Evolutionary conservation across 2,797 vertebrate genomes (phyloP).

Genomic region (Hydrocynus forskahlii): DNA sequence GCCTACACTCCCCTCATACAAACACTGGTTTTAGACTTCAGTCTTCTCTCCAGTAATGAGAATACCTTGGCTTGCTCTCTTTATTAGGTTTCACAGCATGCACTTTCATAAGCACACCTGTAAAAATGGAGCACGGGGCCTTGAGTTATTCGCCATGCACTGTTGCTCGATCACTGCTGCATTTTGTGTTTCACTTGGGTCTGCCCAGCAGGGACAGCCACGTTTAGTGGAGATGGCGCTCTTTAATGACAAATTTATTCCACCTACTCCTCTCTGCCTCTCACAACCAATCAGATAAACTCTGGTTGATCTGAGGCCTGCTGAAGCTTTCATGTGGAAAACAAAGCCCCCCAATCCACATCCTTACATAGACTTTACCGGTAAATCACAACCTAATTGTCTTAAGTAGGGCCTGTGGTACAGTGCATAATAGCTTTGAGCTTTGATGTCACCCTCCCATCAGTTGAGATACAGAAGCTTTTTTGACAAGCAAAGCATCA

Average conservation of each 20-base stretch:
- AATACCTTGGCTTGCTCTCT: not conserved
- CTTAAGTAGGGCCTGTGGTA: slow-evolving; percentile 7
- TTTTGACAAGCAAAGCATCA: not conserved
- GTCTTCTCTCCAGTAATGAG: slow-evolving; percentile 29
- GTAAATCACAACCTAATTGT: slow-evolving; percentile 8
- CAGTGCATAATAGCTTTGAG: slow-evolving; percentile 1
- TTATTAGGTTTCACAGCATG: not conserved
- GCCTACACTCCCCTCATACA: slow-evolving; percentile 37
- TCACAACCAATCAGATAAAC: slow-evolving; percentile 34
- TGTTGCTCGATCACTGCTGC: not conserved
- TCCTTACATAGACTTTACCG: slow-evolving; percentile 10
- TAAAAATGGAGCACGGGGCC: not conserved
- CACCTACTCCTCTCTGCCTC: slow-evolving; percentile 40
- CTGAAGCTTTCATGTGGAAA: slow-evolving; percentile 12
- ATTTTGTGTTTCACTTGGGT: not conserved
- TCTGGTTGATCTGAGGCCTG: slow-evolving; percentile 19
- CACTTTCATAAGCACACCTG: not conserved
- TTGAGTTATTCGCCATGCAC: not conserved
- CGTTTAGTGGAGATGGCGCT: slow-evolving; percentile 25
- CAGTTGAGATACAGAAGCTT: not conserved
- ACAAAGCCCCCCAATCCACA: slow-evolving; percentile 7
- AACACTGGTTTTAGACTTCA: not conserved
- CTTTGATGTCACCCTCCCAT: not conserved
- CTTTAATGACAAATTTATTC: slow-evolving; percentile 41
- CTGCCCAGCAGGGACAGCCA: slow-evolving; percentile 20